A percentile compares a stretch with the other conserved stretches of the same genome.
phyloP scores from a whole-genome alignment of 2,113 vertebrate species.

The Passer domesticus region DNA sequence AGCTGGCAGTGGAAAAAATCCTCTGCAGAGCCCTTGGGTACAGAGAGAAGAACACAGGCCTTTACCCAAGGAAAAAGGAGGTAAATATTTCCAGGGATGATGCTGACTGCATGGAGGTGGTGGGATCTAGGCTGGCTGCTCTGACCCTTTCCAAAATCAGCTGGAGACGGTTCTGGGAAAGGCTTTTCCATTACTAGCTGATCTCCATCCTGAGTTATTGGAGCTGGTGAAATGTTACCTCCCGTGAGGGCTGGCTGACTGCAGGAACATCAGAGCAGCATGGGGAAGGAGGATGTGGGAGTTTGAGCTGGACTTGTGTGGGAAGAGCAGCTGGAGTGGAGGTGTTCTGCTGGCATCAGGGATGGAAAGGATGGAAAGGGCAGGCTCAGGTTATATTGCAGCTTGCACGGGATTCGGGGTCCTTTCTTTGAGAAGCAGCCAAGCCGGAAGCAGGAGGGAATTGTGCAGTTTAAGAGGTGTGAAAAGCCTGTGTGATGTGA shows the following conservation, averaged over 20 bases:
- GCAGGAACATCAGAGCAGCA: accelerated
- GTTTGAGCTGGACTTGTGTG: neutral
- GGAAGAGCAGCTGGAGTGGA: neutral
- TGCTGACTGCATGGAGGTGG: neutral
- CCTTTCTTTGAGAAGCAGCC: neutral
- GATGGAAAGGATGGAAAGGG: neutral
- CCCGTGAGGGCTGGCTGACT: neutral
- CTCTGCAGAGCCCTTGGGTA: neutral
- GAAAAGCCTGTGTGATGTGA: neutral
- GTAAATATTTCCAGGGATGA: neutral
- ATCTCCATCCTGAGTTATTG: neutral
- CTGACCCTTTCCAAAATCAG: neutral
- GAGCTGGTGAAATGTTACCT: neutral
- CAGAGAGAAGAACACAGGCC: neutral
- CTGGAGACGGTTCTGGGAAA: neutral
- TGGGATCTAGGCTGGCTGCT: neutral
- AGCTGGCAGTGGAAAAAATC: neutral
- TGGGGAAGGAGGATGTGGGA: neutral
- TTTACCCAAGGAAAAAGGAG: neutral
- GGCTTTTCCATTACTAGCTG: neutral
- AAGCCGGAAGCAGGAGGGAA: neutral
- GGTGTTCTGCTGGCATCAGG: neutral
- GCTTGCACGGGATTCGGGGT: neutral
- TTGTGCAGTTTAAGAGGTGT: neutral
- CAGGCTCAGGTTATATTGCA: neutral